These are phyloP conservation scores for Lepeophtheirus nordmannii DNA, from an alignment of 2,888 invertebrate species.

Conservation along the genomic window DNA sequence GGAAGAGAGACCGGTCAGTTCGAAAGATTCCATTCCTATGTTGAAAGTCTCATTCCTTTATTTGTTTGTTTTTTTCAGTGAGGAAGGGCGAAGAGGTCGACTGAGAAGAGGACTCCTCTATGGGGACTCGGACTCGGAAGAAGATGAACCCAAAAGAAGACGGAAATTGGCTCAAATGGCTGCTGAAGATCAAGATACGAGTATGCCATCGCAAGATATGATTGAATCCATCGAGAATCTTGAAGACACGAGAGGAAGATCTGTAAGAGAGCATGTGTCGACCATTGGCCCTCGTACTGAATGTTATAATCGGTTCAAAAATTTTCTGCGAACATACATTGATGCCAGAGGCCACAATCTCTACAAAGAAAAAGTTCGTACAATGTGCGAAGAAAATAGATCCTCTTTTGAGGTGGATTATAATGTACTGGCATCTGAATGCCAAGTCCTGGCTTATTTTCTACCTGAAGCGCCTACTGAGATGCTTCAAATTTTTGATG, in stretches of 20 bases:
- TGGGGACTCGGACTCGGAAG: slow-evolving; percentile 67
- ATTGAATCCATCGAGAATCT: slow-evolving; percentile 73
- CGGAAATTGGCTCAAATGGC: slow-evolving; percentile 50
- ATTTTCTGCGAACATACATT: slow-evolving; percentile 74
- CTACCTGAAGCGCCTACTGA: slow-evolving; percentile 92
- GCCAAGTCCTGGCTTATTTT: slow-evolving; percentile 89
- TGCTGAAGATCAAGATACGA: neutral
- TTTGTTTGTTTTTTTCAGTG: slow-evolving; percentile 32
- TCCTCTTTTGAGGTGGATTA: slow-evolving; percentile 85
- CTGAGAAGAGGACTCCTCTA: slow-evolving; percentile 69
- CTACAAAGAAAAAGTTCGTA: slow-evolving; percentile 76
- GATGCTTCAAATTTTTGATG: slow-evolving; percentile 89
- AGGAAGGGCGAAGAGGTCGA: slow-evolving; percentile 48
- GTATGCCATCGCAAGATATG: neutral
- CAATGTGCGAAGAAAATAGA: slow-evolving; percentile 60
- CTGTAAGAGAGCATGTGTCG: slow-evolving; percentile 87
- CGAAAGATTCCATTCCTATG: too few relatives aligned
- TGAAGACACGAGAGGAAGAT: slow-evolving; percentile 90
- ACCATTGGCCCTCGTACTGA: slow-evolving; percentile 90
- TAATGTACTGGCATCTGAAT: slow-evolving; percentile 68
- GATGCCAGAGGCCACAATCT: slow-evolving; percentile 71
- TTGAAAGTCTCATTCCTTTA: too few relatives aligned
- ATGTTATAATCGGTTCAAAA: slow-evolving; percentile 78
- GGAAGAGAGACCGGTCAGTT: slow-evolving; percentile 53
- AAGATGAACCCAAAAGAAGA: slow-evolving; percentile 48